A percentile compares a stretch with the other conserved stretches of the same genome.
phyloP scores from a whole-genome alignment of 2,113 vertebrate species.

The Sorex araneus region DNA sequence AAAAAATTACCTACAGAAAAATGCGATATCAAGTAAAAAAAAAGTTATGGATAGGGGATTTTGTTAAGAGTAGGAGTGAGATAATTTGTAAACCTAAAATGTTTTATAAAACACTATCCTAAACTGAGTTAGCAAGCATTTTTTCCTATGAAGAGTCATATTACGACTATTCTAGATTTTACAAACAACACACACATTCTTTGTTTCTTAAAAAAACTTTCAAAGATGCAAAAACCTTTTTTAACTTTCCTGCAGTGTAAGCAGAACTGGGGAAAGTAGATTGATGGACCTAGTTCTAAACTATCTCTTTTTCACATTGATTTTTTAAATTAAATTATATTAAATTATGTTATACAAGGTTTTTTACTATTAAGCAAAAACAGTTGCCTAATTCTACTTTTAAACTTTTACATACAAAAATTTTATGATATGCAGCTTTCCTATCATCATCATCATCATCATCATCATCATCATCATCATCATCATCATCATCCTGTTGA shows the following conservation, averaged over 20 bases:
- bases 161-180: constrained; percentile 38
- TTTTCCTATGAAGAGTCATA: background rate
- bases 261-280: background rate
- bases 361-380: constrained; percentile 43
- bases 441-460: too few species aligned
- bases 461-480: too few species aligned
- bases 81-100: background rate
- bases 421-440: background rate
- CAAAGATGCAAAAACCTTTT: constrained; percentile 26
- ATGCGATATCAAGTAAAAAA: too few species aligned
- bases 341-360: constrained; percentile 26
- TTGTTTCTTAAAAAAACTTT: background rate
- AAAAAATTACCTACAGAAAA: too few species aligned
- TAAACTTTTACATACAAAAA: constrained; percentile 33
- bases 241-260: background rate
- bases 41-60: background rate
- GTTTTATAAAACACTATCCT: constrained; percentile 3
- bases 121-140: background rate
- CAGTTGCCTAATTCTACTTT: background rate
- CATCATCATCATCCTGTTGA: too few species aligned
- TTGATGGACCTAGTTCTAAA: background rate
- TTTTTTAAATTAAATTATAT: background rate
- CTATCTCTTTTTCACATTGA: background rate
- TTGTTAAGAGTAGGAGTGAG: constrained; percentile 39
- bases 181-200: background rate